Conservation (phyloP, 2,888 invertebrate genomes). For the Empis stercorea region DNA sequence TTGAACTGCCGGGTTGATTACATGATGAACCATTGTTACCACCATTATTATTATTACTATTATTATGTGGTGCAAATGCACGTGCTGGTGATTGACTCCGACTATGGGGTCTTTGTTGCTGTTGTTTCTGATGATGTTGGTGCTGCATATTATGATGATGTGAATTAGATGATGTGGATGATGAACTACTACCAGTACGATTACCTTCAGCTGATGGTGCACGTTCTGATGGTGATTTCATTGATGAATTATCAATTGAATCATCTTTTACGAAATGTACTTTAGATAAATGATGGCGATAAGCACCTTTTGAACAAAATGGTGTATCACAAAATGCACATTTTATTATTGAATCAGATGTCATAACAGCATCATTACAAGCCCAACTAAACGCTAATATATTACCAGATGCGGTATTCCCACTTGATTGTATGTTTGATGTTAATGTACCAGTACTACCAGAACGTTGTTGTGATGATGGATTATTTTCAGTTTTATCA, state of each 20-base stretch:
- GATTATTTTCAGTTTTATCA: constrained; percentile 69
- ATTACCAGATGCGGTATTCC: constrained; percentile 48
- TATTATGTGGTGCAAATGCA: background rate
- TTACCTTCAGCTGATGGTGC: constrained; percentile 13
- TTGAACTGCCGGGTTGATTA: constrained; percentile 21
- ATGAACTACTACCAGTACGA: constrained; percentile 3
- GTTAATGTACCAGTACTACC: constrained; percentile 12
- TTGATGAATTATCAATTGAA: constrained; percentile 38
- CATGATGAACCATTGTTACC: too few species aligned
- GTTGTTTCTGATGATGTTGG: background rate
- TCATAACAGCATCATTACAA: constrained; percentile 82
- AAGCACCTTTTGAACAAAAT: constrained; percentile 92
- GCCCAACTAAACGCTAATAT: constrained; percentile 90
- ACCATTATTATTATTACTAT: too few species aligned
- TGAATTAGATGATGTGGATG: background rate
- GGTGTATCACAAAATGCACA: constrained; percentile 92
- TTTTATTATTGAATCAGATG: constrained; percentile 79
- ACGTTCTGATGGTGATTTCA: constrained; percentile 21
- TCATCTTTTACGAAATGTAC: constrained; percentile 92
- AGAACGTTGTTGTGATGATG: constrained; percentile 30
- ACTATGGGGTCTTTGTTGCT: constrained; percentile 3
- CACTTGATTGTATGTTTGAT: constrained; percentile 22
- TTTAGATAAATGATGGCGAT: constrained; percentile 89
- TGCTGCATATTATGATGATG: background rate
- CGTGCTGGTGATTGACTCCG: constrained; percentile 12